These are phyloP conservation scores for Erynnis tages DNA, from an alignment of 2,888 invertebrate species.

Conservation along the genomic window DNA sequence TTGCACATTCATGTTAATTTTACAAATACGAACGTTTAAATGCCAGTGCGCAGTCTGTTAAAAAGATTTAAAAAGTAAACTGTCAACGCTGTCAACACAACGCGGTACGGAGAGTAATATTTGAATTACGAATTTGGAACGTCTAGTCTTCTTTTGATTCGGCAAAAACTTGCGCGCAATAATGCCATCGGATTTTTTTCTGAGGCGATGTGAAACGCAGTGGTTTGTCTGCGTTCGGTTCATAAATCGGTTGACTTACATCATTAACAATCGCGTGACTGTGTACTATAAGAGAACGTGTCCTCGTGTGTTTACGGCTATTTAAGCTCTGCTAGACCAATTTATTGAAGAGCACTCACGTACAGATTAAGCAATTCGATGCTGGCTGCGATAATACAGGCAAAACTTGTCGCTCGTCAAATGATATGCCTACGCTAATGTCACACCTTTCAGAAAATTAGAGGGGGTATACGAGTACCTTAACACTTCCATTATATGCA, in stretches of 20 bases:
- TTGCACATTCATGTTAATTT: constrained; percentile 28
- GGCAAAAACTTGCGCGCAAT: constrained; percentile 18
- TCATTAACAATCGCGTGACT: constrained; percentile 76
- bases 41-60: constrained; percentile 6
- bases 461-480: neutral
- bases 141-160: constrained; percentile 5
- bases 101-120: constrained; percentile 8
- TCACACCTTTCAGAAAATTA: constrained; percentile 13
- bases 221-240: constrained; percentile 31
- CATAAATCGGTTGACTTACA: constrained; percentile 69
- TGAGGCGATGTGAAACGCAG: constrained; percentile 33
- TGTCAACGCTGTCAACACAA: constrained; percentile 27
- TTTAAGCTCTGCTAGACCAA: constrained; percentile 58
- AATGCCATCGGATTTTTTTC: constrained; percentile 29
- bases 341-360: constrained; percentile 53
- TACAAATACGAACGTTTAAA: constrained; percentile 24
- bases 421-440: constrained; percentile 15
- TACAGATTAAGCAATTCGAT: constrained; percentile 35
- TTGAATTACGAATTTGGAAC: constrained; percentile 7
- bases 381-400: constrained; percentile 18
- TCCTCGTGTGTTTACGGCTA: constrained; percentile 58
- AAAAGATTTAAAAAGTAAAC: constrained; percentile 27
- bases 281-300: constrained; percentile 63
- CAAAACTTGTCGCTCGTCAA: constrained; percentile 22
- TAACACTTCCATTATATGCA: neutral